A percentile compares a stretch with the other conserved stretches of the same genome.
Evolutionary conservation across 2,113 vertebrate species (phyloP).

Genomic region (Heloderma charlesbogerti): DNA sequence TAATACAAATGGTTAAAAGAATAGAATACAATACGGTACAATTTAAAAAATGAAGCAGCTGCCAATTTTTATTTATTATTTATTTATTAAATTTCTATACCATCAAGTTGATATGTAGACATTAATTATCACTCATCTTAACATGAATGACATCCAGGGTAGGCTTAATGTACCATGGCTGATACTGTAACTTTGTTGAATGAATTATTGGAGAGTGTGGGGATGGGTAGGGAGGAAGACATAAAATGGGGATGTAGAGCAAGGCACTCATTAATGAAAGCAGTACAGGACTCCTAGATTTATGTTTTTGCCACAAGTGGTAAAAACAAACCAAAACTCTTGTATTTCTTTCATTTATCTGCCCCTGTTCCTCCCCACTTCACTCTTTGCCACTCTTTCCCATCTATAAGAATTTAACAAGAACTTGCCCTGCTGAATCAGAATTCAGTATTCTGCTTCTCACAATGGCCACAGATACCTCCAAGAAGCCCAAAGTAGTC

Average conservation of each 20-base stretch:
- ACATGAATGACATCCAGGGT: not conserved
- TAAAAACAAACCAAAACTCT: not conserved
- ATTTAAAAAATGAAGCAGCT: not conserved
- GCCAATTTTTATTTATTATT: not conserved
- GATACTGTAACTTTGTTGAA: not conserved
- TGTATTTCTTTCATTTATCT: not conserved
- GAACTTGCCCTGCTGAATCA: not conserved
- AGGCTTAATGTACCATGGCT: not conserved
- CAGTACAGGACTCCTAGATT: not conserved
- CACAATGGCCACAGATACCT: not conserved
- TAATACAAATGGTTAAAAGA: too few species aligned
- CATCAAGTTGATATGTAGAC: too few species aligned
- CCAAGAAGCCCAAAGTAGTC: not conserved
- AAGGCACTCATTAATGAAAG: not conserved
- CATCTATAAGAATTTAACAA: not conserved
- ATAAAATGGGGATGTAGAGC: not conserved
- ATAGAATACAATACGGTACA: too few species aligned
- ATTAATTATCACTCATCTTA: not conserved
- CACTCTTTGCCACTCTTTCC: not conserved
- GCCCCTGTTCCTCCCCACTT: not conserved
- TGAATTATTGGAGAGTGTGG: not conserved
- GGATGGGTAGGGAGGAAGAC: not conserved
- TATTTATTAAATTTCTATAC: too few species aligned
- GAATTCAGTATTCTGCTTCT: not conserved
- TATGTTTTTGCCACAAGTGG: not conserved